Conservation (phyloP, 1,140 invertebrate genomes). For the Drosophila fuyamai region DNA sequence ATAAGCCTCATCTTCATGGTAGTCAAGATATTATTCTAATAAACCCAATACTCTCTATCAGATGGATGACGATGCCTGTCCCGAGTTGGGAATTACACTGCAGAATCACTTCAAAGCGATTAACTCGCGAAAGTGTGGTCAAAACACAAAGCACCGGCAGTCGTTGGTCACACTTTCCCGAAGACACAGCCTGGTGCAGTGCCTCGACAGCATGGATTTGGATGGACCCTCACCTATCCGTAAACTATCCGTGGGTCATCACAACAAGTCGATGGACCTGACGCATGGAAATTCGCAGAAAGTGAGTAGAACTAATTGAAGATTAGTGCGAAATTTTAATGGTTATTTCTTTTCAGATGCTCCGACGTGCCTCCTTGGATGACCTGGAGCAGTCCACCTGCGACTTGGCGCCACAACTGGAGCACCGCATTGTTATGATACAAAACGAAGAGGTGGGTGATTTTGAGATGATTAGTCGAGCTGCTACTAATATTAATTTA, state of each 20-base stretch:
- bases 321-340: background rate
- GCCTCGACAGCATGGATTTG: constrained; percentile 89
- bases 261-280: constrained; percentile 72
- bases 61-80: constrained; percentile 93
- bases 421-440: constrained; percentile 91
- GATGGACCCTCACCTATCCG: constrained; percentile 89
- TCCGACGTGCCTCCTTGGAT: constrained; percentile 90
- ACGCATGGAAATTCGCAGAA: constrained; percentile 74
- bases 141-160: constrained; percentile 92
- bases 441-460: constrained; percentile 88
- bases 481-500: background rate
- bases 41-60: constrained; percentile 69
- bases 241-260: constrained; percentile 82
- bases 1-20: background rate
- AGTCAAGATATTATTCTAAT: background rate
- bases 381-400: constrained; percentile 91
- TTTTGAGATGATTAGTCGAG: background rate
- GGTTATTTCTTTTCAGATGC: constrained; percentile 52
- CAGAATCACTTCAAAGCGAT: constrained; percentile 96
- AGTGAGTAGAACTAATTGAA: constrained; percentile 25
- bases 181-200: constrained; percentile 91
- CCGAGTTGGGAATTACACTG: constrained; percentile 91
- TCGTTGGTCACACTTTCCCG: constrained; percentile 92
- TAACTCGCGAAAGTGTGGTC: constrained; percentile 89
- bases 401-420: constrained; percentile 90